A percentile compares a stretch with the other conserved stretches of the same genome.
Conservation (phyloP, 2,797 vertebrate genomes). For the Sebastes variabilis region DNA sequence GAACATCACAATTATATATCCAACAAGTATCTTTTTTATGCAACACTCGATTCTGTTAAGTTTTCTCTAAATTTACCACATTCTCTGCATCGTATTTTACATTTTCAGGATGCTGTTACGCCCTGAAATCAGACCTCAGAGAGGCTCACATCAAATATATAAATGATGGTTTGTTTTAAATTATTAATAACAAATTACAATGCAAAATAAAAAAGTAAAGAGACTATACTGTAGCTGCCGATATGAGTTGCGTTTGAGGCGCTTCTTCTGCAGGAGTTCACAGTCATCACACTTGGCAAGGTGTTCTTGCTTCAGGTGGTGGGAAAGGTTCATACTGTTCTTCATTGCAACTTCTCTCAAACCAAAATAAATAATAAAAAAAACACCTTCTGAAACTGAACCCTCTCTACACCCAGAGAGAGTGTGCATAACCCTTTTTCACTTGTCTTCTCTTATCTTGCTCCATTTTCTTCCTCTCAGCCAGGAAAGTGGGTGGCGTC, state of each 20-base stretch:
- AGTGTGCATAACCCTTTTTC: not conserved
- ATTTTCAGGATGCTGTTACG: not conserved
- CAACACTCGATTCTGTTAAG: not conserved
- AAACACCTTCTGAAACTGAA: not conserved
- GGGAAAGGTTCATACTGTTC: constrained; percentile 26
- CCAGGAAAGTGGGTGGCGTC: constrained; percentile 48
- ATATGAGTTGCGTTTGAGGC: constrained; percentile 1
- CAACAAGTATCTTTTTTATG: not conserved
- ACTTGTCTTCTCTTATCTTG: constrained; percentile 41
- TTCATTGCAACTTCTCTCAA: constrained; percentile 10
- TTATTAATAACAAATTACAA: not conserved
- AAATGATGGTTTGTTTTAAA: not conserved
- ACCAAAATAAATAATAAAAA: constrained; percentile 15
- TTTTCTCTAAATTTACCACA: not conserved
- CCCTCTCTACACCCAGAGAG: not conserved
- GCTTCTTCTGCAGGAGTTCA: constrained; percentile 22
- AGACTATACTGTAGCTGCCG: not conserved
- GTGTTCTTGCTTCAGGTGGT: constrained; percentile 62
- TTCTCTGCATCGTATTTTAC: not conserved
- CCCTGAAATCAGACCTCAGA: not conserved
- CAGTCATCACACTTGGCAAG: constrained; percentile 57
- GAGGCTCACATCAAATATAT: not conserved
- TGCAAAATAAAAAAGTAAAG: not conserved
- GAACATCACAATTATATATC: constrained; percentile 9
- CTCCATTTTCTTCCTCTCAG: constrained; percentile 27